Evolutionary conservation across 2,888 invertebrate genomes (phyloP).

Genomic region (Caenorhabditis panamensis): DNA sequence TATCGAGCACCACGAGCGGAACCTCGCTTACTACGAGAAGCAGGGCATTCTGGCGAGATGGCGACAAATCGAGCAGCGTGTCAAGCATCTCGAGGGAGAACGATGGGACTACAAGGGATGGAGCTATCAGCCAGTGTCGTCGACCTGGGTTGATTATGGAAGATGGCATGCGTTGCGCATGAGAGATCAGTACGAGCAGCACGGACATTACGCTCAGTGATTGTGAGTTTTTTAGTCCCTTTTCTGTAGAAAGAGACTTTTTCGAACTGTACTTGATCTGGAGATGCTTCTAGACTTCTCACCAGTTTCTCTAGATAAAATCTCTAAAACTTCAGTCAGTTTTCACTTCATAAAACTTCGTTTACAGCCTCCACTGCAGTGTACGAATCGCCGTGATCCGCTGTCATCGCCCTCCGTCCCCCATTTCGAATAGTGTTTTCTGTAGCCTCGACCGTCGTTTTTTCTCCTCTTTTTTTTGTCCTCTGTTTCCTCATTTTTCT

Average conservation of each 20-base stretch:
- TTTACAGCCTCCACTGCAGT: constrained; percentile 41
- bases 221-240: constrained; percentile 8
- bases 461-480: constrained; percentile 28
- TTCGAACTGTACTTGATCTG: too few species aligned
- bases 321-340: not conserved
- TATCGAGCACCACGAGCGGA: constrained; percentile 75
- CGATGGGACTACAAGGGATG: constrained; percentile 80
- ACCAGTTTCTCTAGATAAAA: too few species aligned
- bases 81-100: constrained; percentile 79
- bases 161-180: constrained; percentile 73
- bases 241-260: too few species aligned
- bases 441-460: constrained; percentile 19
- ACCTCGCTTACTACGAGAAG: constrained; percentile 76
- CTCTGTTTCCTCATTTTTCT: constrained; percentile 6
- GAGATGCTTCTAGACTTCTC: too few species aligned
- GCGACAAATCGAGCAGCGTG: constrained; percentile 78
- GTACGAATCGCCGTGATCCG: constrained; percentile 16
- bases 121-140: constrained; percentile 78
- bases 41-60: constrained; percentile 76
- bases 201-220: constrained; percentile 75
- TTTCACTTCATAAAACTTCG: not conserved
- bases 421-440: constrained; percentile 38
- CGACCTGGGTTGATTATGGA: constrained; percentile 77
- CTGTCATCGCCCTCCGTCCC: constrained; percentile 16
- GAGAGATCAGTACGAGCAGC: constrained; percentile 76